Percentiles rank a stretch among this genome's conserved stretches.
These are phyloP conservation scores for Mesocricetus auratus DNA, from an alignment of 2,113 vertebrate genomes.

Conservation along the genomic window DNA sequence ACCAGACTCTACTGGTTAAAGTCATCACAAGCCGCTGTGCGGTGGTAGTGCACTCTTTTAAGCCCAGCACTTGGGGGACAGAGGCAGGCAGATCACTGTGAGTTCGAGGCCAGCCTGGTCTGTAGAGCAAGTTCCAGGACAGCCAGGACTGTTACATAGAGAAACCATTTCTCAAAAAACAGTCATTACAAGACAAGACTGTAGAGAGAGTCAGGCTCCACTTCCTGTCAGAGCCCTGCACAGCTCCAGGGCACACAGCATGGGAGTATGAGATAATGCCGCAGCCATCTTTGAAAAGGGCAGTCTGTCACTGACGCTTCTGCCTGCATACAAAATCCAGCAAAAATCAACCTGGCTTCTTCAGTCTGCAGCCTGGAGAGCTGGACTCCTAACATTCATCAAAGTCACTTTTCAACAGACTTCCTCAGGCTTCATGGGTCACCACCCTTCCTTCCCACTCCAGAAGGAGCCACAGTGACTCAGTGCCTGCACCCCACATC, in stretches of 20 bases:
- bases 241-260: not conserved
- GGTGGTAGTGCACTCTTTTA: too few species aligned
- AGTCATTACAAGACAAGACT: not conserved
- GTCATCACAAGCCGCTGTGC: not conserved
- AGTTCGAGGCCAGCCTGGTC: too few species aligned
- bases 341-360: conserved; percentile 46
- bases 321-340: not conserved
- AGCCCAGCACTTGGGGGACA: too few species aligned
- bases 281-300: conserved; percentile 62
- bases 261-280: too few species aligned
- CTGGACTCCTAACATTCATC: conserved; percentile 55
- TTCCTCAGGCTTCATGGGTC: not conserved
- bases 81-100: too few species aligned
- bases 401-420: conserved; percentile 66
- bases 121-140: too few species aligned
- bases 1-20: not conserved
- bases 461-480: not conserved
- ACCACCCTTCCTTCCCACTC: conserved; percentile 20
- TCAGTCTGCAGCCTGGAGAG: conserved; percentile 15
- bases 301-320: not conserved
- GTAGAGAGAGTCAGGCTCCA: not conserved
- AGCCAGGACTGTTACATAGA: too few species aligned
- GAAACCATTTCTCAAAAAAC: too few species aligned
- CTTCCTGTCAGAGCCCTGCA: not conserved
- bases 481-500: not conserved